Evolutionary conservation across 1,140 invertebrate species (phyloP), one percentile per base, ranked within the genome.

Genomic region (Dendrolimus kikuchii): DNA sequence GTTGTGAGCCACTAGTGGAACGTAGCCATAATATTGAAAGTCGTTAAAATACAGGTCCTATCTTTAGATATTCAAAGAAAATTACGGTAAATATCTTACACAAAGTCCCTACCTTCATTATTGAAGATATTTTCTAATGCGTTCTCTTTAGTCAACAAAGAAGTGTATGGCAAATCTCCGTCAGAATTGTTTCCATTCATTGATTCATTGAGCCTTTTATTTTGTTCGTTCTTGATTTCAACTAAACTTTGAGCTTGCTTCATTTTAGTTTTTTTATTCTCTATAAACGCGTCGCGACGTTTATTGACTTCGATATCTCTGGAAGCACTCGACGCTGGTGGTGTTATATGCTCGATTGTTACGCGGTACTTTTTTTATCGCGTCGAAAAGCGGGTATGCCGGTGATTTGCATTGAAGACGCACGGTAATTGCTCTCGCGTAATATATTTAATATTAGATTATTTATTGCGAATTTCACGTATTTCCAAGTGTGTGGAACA

Each of bases 271-370:
- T 84, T 86, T 49, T 74, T 84, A 41, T 77, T 72, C 0, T 79
- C 78, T 36, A 75, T 71, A 55, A 81, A 79, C 0, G 71, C 74
- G 54, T 81, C 74, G 7, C 77, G 66, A 6, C 74, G 70, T 44
- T 76, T 71, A n/a, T 74, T 62, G 4, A 66, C 53, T 7, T 65
- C 68, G 9, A 73, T 48, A 38, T 74, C 67, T 10, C 68, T 65
- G 5, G 74, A 73, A 38, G 66, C 63, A 0, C 73, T 72, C 5
- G 79, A 81, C 5, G 74, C 72, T 2, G 87, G 87, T n/a, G 86
- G 85, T 6, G 87, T 88, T 63, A 88, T 87, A 51, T 88, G 85
- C 60, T n/a, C n/a, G n/a, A n/a, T n/a, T n/a, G n/a, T n/a, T n/a
- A n/a, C n/a, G n/a, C n/a, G n/a, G n/a, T n/a, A n/a, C n/a, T n/a